phyloP scores from a whole-genome alignment of 1,140 invertebrate genomes.

The Drosophila nasuta region DNA sequence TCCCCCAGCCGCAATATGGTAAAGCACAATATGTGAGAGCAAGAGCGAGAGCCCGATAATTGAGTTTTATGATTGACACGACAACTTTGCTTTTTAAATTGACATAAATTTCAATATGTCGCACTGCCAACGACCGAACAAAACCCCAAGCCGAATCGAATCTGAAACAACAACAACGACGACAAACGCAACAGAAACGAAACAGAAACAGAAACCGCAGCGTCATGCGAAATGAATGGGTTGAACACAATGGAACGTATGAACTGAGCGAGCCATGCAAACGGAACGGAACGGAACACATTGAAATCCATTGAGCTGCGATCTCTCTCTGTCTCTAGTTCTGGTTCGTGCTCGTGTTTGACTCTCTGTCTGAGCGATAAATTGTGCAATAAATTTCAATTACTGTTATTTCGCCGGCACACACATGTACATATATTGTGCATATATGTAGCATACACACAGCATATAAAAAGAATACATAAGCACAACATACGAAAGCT shows the following conservation, averaged over 20 bases:
- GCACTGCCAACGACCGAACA: constrained; percentile 47
- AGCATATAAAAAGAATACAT: constrained; percentile 9
- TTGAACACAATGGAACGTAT: constrained; percentile 11
- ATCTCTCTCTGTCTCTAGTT: constrained; percentile 24
- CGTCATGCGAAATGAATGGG: constrained; percentile 39
- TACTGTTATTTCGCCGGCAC: constrained; percentile 74
- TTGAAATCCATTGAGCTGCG: constrained; percentile 40
- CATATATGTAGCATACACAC: background rate
- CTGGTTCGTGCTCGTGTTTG: constrained; percentile 18
- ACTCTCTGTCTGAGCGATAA: constrained; percentile 66
- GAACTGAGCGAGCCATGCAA: constrained; percentile 3
- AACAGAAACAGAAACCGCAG: constrained; percentile 18
- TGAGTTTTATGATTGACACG: constrained; percentile 83
- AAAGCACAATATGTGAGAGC: background rate
- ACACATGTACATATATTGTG: constrained; percentile 29
- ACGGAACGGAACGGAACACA: constrained; percentile 21
- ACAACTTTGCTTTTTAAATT: constrained; percentile 84
- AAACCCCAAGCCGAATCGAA: constrained; percentile 54
- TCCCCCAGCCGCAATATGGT: background rate
- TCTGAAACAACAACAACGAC: background rate
- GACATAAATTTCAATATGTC: constrained; percentile 83
- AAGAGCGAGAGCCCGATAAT: constrained; percentile 63
- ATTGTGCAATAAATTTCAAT: constrained; percentile 84
- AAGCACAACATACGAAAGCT: background rate
- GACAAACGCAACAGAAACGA: background rate